Evolutionary conservation across 1,140 invertebrate species (phyloP), one percentile per base, ranked within the genome.

Genomic region (Dermatophagoides farinae): DNA sequence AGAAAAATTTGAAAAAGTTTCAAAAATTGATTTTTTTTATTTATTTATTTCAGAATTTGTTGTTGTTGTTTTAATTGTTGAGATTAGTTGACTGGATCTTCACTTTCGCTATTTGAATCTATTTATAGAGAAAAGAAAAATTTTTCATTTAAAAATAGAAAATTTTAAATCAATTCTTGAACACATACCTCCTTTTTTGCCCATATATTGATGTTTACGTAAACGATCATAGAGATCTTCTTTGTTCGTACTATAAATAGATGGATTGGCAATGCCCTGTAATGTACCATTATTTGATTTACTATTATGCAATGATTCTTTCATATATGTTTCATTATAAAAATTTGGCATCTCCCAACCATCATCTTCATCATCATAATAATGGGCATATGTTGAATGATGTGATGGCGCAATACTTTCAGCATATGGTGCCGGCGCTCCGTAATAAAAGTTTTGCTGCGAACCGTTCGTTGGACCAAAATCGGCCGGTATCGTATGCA

Each of bases 321-420:
- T 92, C 86, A 91, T 90, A 67, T 91, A 92, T 18, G 88, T 90
- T 75, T 93, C 88, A 72, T 92, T 92, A 71, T 93, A 93, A 71
- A 92, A 92, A 71, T 92, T 92, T 0, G 89, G 88, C 88, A 93
- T 92, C 70, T 92, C 88, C 88, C 88, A 92, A 14, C 88, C 88
- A 70, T 92, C 89, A 69, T 93, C 89, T 65, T 88, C 86, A 65
- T 89, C 86, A 70, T 88, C 85, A 67, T 92, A 93, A 71, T 92
- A 93, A 70, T 92, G 88, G 18, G 88, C 88, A 70, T 93, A 93
- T 0, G 87, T 91, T 41, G 86, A 90, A 68, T 93, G 88, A 72
- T 92, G 88, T 1, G 88, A 91, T 0, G 89, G 88, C 0, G 89
- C 89, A 65, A 92, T 91, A 37, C 85, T 88, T 70, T 92, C 89